phyloP scores from a whole-genome alignment of 1,140 invertebrate genomes.

The Lycorma delicatula region DNA sequence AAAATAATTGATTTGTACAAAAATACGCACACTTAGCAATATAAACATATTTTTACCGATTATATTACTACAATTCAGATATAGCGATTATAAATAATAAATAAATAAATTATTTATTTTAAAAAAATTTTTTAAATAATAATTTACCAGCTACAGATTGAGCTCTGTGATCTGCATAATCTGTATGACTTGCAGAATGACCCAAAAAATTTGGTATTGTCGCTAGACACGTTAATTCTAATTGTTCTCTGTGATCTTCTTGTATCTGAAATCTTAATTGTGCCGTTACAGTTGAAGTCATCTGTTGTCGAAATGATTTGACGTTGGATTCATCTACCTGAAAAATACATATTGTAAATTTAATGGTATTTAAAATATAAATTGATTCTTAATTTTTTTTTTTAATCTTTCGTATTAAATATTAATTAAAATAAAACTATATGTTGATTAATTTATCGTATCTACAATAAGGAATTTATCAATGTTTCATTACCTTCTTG shows the following conservation, averaged over 20 bases:
- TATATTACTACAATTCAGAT: too few species aligned
- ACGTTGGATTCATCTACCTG: slow-evolving; percentile 20
- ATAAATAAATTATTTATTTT: too few species aligned
- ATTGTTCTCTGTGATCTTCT: slow-evolving; percentile 21
- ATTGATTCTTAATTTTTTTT: too few species aligned
- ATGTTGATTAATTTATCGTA: too few species aligned
- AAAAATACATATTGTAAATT: too few species aligned
- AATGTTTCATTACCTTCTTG: too few species aligned
- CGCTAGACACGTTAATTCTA: slow-evolving; percentile 28
- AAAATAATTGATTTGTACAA: too few species aligned
- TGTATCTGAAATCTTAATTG: slow-evolving; percentile 23
- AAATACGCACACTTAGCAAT: too few species aligned
- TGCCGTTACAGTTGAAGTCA: slow-evolving; percentile 22
- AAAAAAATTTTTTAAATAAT: too few species aligned
- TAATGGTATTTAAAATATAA: not conserved
- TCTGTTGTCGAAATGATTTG: slow-evolving; percentile 17
- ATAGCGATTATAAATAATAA: too few species aligned
- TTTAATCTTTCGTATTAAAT: not conserved
- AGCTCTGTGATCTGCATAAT: slow-evolving; percentile 30
- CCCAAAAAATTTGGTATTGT: slow-evolving; percentile 30
- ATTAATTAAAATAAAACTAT: not conserved
- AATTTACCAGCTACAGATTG: slow-evolving; percentile 25
- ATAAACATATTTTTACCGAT: too few species aligned
- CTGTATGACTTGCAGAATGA: slow-evolving; percentile 21
- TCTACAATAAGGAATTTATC: too few species aligned